phyloP scores from a whole-genome alignment of 2,113 vertebrate species.

The Gopherus evgoodei region DNA sequence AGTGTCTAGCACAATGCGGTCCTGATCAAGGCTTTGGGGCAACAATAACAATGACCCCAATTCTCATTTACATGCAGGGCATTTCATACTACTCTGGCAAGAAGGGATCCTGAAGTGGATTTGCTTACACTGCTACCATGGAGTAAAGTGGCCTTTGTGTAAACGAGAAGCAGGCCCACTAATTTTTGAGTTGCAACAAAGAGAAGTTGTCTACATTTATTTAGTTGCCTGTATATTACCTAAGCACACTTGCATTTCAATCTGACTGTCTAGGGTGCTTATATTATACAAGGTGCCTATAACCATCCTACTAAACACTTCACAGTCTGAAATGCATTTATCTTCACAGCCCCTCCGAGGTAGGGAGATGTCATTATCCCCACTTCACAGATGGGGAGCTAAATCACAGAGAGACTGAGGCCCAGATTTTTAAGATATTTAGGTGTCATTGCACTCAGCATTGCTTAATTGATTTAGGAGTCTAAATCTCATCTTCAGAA shows the following conservation, averaged over 20 bases:
- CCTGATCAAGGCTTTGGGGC: not conserved
- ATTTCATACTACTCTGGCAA: not conserved
- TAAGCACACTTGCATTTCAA: not conserved
- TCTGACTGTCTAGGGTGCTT: not conserved
- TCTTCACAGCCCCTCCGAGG: accelerated
- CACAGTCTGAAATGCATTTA: not conserved
- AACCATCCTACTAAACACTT: not conserved
- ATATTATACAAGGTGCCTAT: not conserved
- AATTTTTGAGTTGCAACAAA: not conserved
- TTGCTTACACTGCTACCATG: not conserved
- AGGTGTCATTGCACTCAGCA: not conserved
- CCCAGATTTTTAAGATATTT: not conserved
- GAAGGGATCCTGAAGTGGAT: not conserved
- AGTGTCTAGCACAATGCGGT: not conserved
- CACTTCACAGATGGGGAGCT: not conserved
- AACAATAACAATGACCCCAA: not conserved
- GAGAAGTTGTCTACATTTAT: not conserved
- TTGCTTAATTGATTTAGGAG: not conserved
- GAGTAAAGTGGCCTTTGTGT: not conserved
- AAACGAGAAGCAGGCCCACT: not conserved
- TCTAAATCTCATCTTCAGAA: not conserved
- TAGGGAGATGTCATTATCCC: not conserved
- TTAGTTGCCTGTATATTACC: not conserved
- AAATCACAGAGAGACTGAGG: not conserved
- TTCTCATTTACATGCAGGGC: accelerated